Evolutionary conservation across 2,888 invertebrate species (phyloP), one percentile per base, ranked within the genome.

Genomic region (Chrysolina haemoptera): DNA sequence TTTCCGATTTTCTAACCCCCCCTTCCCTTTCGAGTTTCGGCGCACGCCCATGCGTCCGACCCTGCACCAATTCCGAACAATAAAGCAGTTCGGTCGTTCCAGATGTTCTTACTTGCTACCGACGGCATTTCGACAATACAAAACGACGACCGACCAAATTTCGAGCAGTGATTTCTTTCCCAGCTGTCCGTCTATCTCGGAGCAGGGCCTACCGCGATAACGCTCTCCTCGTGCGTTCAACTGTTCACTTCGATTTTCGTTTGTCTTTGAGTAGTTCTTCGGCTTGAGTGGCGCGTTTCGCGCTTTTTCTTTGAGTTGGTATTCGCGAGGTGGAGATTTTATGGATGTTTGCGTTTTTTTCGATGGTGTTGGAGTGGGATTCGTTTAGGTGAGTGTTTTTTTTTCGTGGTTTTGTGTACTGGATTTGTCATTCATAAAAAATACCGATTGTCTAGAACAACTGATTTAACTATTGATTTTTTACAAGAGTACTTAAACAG

Each of bases 101-200:
- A 82, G 81, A 82, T 82, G 82, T 81, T 80, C 79, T 73, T 73
- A 71, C 63, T 72, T 66, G 73, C 75, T 68, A 68, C 59, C 75
- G 68, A 68, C 59, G 59, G 59, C 27, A 59, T 59, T 59, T 59
- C 59, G n/a, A 59, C 59, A 59, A 59, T 59, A 59, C 59, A 27
- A 59, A 27, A 59, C 50, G 50, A 50, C 50, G 67, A 50, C 50
- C 50, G 67, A 50, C 50, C 16, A 8, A 73, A 68, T 73, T 73
- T 66, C 53, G 59, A 50, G 78, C 78, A 77, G 76, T 81, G 81
- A 82, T 82, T 82, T 81, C 81, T 82, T 82, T 76, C 46, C 72
- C 79, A 80, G 77, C 81, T 78, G 80, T 59, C 59, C 22, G 59
- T 59, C 59, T 55, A 20, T 55, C 55, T 59, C 27, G 59, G 35